These are phyloP conservation scores for Myrmophylax atrothorax DNA, from an alignment of 2,113 vertebrate genomes.

Conservation along the genomic window DNA sequence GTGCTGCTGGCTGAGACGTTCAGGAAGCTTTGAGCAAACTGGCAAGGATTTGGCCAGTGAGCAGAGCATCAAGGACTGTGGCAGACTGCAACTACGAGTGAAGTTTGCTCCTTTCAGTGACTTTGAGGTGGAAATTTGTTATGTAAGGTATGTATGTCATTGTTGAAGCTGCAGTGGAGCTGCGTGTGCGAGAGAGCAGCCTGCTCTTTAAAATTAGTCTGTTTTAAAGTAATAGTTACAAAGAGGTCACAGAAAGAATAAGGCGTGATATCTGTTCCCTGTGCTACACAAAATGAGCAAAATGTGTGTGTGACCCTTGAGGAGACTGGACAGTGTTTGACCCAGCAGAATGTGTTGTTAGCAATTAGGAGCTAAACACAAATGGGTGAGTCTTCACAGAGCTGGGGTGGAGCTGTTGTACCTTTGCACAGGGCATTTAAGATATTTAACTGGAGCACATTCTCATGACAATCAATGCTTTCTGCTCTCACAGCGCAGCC, in stretches of 20 bases:
- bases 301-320: background rate
- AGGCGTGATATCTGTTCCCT: background rate
- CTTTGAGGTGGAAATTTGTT: background rate
- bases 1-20: background rate
- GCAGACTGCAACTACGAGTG: background rate
- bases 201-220: background rate
- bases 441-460: background rate
- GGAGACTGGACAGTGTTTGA: background rate
- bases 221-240: background rate
- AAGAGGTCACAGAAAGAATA: background rate
- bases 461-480: background rate
- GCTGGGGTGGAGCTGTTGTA: background rate
- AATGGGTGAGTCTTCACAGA: background rate
- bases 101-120: background rate
- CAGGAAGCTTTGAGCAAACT: background rate
- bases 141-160: background rate
- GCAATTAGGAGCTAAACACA: background rate
- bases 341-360: background rate
- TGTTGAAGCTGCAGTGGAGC: background rate
- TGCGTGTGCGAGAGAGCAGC: background rate
- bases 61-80: background rate
- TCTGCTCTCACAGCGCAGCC: background rate
- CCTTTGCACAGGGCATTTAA: background rate
- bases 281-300: background rate
- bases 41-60: background rate